These are phyloP conservation scores for Acrossocheilus wenchowensis DNA, from an alignment of 2,797 vertebrate species.

Conservation along the genomic window DNA sequence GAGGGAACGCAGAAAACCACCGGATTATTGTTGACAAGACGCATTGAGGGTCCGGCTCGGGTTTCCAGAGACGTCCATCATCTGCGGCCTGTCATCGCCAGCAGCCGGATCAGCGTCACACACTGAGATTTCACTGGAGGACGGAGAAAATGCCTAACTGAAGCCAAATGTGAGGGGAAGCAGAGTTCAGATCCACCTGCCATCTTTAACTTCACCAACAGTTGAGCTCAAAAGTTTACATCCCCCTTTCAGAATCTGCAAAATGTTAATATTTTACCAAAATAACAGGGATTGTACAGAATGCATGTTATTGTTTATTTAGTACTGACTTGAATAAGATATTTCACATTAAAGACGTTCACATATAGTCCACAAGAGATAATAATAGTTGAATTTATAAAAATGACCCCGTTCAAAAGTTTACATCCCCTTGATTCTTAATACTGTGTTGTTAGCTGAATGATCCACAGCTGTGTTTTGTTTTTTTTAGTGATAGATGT, in stretches of 20 bases:
- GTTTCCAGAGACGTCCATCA: constrained; percentile 27
- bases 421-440: too few relatives aligned
- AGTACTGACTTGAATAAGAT: background rate
- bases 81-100: constrained; percentile 31
- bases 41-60: constrained; percentile 14
- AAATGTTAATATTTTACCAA: too few relatives aligned
- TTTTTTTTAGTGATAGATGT: too few relatives aligned
- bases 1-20: background rate
- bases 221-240: background rate
- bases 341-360: too few relatives aligned
- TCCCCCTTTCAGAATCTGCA: background rate
- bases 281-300: too few relatives aligned
- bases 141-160: background rate
- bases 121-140: constrained; percentile 29
- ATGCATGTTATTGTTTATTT: too few relatives aligned
- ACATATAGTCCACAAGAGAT: too few relatives aligned
- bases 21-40: constrained; percentile 55
- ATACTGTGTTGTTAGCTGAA: too few relatives aligned
- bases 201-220: background rate
- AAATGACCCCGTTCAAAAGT: too few relatives aligned
- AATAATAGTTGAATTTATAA: too few relatives aligned
- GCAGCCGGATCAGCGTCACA: constrained; percentile 22
- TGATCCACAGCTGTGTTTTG: too few relatives aligned
- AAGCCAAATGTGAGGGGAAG: constrained; percentile 21
- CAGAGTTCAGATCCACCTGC: constrained; percentile 17